phyloP scores from a whole-genome alignment of 2,113 vertebrate genomes.

The Dendropsophus ebraccatus region DNA sequence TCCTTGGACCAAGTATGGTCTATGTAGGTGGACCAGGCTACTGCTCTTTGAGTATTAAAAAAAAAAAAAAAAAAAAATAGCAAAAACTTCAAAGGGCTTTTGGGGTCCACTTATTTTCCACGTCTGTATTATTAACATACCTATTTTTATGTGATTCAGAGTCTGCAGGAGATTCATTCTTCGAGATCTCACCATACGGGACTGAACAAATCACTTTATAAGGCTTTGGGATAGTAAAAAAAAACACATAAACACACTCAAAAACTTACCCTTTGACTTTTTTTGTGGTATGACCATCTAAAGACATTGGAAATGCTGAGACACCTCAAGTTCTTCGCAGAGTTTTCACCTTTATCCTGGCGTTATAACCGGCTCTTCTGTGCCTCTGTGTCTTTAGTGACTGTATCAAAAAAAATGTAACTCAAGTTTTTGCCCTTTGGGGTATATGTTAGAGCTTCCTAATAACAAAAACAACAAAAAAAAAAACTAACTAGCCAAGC shows the following conservation, averaged over 20 bases:
- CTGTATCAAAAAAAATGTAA: conserved; percentile 42
- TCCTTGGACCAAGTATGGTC: neutral
- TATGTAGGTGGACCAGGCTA: neutral
- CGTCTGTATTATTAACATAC: conserved; percentile 39
- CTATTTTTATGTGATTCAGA: conserved; percentile 31
- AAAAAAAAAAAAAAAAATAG: neutral
- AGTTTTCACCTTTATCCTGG: conserved; percentile 9
- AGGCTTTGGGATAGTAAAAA: conserved; percentile 20
- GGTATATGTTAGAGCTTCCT: conserved; percentile 53
- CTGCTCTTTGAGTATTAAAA: conserved; percentile 34
- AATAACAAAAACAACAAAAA: neutral
- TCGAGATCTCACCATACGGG: neutral
- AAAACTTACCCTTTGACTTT: conserved; percentile 19
- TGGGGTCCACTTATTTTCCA: conserved; percentile 34
- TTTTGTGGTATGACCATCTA: conserved; percentile 1
- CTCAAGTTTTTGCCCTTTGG: conserved; percentile 36
- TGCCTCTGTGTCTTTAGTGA: conserved; percentile 56
- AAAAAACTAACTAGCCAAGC: conserved; percentile 43
- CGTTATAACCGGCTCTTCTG: conserved; percentile 40
- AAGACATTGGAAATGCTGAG: conserved; percentile 18
- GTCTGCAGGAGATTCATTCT: conserved; percentile 14
- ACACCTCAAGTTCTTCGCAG: conserved; percentile 27
- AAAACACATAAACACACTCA: too few species aligned
- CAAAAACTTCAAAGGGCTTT: conserved; percentile 44
- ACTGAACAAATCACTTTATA: conserved; percentile 45